Evolutionary conservation across 2,888 invertebrate genomes (phyloP), one percentile per base, ranked within the genome.

Genomic region (Cybosia mesomella): DNA sequence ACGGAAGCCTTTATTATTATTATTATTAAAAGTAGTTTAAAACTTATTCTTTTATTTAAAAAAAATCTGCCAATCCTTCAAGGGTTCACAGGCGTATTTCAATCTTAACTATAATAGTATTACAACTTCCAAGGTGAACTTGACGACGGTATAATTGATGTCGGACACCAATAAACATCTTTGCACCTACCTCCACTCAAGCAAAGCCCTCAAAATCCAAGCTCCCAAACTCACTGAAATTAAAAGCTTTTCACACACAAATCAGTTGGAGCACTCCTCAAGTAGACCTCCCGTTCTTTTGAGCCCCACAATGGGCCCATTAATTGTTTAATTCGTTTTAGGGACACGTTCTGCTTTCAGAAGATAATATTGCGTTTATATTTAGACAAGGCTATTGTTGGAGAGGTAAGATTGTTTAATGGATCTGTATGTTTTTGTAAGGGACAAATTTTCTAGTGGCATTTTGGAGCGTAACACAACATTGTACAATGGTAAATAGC

Each of bases 271-370:
- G 74, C 60, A 64, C 62, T 65, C 60, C 77, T 73, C 65, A 64
- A 75, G 72, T 70, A 76, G 76, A 76, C 66, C 66, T 79, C 81
- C 72, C 72, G 74, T 76, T 79, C 79, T 77, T 82, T 83, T 81
- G 80, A 80, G 71, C 68, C 73, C 77, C 65, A 77, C 79, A 81
- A 83, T 85, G 79, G 75, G 63, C 71, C 77, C 75, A 84, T 83
- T 85, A 87, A 87, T 87, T 86, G 84, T 85, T 83, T 83, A 84
- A 88, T 87, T 83, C 81, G 73, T 84, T 87, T 84, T 77, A 66
- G 74, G 78, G 76, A 77, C 78, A 79, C 77, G 68, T 74, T 59
- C 53, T 62, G 24, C 10, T 61, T 62, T 65, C 34, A 69, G 60
- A 64, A 65, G 63, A 67, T 72, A 62, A 66, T 66, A 68, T 68